Evolutionary conservation across 2,888 invertebrate species (phyloP).

Genomic region (Pseudococcus viburni): DNA sequence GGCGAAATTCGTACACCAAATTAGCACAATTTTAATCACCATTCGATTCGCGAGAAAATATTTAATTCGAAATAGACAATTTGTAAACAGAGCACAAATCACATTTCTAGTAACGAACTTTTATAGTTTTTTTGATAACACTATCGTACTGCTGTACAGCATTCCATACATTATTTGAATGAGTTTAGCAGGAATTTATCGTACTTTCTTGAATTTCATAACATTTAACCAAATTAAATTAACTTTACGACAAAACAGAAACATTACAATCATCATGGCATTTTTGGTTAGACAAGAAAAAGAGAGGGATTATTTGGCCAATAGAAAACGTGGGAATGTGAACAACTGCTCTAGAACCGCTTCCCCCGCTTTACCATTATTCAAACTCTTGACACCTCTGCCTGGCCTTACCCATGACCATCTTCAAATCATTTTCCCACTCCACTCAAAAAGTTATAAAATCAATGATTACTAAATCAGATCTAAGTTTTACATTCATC

Average conservation of each 20-base stretch:
- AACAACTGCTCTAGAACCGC: conserved; percentile 64
- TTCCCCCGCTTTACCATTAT: conserved; percentile 46
- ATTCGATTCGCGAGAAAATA: neutral
- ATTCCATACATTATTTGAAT: neutral
- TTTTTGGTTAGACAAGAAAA: conserved; percentile 64
- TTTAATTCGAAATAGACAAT: neutral
- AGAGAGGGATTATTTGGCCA: conserved; percentile 63
- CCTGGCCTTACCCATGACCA: conserved; percentile 64
- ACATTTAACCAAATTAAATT: conserved; percentile 58
- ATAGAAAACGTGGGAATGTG: conserved; percentile 66
- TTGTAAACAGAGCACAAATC: conserved; percentile 51
- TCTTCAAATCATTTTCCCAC: conserved; percentile 65
- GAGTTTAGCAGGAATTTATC: conserved; percentile 7
- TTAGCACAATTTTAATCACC: neutral
- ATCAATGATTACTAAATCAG: conserved; percentile 57
- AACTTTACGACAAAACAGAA: conserved; percentile 56
- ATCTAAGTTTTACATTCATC: neutral
- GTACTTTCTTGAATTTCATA: conserved; percentile 53
- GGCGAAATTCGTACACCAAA: neutral
- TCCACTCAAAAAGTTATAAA: conserved; percentile 56
- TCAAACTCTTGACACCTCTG: conserved; percentile 66
- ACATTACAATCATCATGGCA: conserved; percentile 63
- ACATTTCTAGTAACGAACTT: conserved; percentile 54
- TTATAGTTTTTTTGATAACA: neutral
- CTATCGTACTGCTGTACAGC: neutral